Percentiles rank a stretch among this genome's conserved stretches.
These are phyloP conservation scores for Redunca redunca DNA, from an alignment of 2,113 vertebrate genomes.

Conservation along the genomic window DNA sequence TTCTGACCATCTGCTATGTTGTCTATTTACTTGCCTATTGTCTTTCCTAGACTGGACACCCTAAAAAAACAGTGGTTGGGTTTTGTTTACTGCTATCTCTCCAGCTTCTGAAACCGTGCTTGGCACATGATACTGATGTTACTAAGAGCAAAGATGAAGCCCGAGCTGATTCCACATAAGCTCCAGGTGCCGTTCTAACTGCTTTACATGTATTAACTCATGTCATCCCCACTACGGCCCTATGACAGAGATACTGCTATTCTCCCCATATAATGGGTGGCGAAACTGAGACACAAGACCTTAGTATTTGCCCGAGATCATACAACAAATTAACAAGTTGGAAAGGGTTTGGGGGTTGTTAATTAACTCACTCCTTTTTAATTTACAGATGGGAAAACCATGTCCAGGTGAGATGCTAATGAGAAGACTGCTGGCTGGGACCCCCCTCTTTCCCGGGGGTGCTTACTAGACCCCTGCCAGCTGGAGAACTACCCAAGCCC, in stretches of 20 bases:
- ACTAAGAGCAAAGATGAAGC: not conserved
- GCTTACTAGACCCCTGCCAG: not conserved
- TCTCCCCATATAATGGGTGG: not conserved
- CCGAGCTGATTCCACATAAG: not conserved
- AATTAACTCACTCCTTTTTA: not conserved
- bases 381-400: not conserved
- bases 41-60: not conserved
- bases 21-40: not conserved
- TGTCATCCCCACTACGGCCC: not conserved
- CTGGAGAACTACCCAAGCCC: not conserved
- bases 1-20: not conserved
- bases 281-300: not conserved
- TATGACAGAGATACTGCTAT: not conserved
- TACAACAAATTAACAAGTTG: not conserved
- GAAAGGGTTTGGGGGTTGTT: not conserved
- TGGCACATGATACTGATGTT: not conserved
- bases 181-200: not conserved
- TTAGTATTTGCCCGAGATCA: not conserved
- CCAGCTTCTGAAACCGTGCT: not conserved
- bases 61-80: not conserved
- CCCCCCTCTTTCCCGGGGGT: not conserved
- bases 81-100: not conserved
- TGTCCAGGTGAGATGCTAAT: not conserved
- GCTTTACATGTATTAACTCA: not conserved
- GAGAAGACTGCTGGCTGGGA: not conserved